A percentile compares a stretch with the other conserved stretches of the same genome.
Evolutionary conservation across 1,140 invertebrate species (phyloP).

Genomic region (Teleogryllus occipitalis): DNA sequence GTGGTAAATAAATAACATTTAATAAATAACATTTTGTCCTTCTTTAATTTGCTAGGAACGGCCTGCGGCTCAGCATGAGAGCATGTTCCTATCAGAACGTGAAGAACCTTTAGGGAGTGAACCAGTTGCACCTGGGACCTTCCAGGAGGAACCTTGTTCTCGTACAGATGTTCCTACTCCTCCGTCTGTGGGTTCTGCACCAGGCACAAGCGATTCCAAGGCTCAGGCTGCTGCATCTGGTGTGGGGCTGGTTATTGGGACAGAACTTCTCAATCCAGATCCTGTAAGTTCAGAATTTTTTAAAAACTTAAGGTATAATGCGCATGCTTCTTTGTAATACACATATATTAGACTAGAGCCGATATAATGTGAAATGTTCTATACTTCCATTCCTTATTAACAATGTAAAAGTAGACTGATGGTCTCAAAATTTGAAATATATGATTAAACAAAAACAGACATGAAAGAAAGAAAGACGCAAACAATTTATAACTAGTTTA

Average conservation of each 20-base stretch:
- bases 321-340: too few species aligned
- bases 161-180: slow-evolving; percentile 30
- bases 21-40: slow-evolving; percentile 17
- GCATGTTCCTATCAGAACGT: not conserved
- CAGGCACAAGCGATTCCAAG: not conserved
- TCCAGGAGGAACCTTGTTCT: not conserved
- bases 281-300: slow-evolving; percentile 43
- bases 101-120: slow-evolving; percentile 5
- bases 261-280: slow-evolving; percentile 55
- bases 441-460: too few species aligned
- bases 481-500: too few species aligned
- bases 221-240: slow-evolving; percentile 21
- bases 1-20: too few species aligned
- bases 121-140: not conserved
- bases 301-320: too few species aligned
- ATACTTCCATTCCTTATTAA: too few species aligned
- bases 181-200: not conserved
- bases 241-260: slow-evolving; percentile 60
- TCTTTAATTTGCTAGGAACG: slow-evolving; percentile 32
- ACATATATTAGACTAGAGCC: too few species aligned
- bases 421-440: too few species aligned
- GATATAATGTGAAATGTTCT: too few species aligned
- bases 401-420: too few species aligned
- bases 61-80: slow-evolving; percentile 32
- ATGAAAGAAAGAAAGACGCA: too few species aligned